Percentiles rank a stretch among this genome's conserved stretches.
phyloP scores from a whole-genome alignment of 37 sponge, comb jelly and placozoan genomes.

The Axinella damicornis region DNA sequence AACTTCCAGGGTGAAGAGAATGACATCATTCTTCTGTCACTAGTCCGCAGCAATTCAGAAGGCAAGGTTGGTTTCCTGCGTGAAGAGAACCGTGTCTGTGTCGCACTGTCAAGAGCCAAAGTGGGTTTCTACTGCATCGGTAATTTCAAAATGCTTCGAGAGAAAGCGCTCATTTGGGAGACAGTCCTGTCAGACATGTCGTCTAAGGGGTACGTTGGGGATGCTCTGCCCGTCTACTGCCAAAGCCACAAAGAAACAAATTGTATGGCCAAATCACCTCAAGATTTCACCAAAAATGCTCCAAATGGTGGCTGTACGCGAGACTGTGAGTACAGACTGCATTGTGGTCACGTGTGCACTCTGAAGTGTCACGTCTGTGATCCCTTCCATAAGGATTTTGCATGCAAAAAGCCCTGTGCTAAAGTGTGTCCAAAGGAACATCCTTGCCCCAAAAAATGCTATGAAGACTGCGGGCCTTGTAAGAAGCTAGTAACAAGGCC shows the following conservation, averaged over 20 bases:
- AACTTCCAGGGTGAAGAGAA: constrained; percentile 99
- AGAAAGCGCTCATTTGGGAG: constrained; percentile 65
- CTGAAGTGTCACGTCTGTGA: constrained; percentile 68
- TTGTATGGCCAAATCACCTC: constrained; percentile 14
- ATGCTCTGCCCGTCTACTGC: constrained; percentile 70
- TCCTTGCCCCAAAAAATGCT: constrained; percentile 36
- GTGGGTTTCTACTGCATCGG: constrained; percentile 93
- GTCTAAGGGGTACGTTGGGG: constrained; percentile 36
- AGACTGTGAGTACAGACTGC: constrained; percentile 57
- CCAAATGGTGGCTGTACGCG: constrained; percentile 80
- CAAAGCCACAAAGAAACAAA: constrained; percentile 73
- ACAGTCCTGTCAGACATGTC: constrained; percentile 58
- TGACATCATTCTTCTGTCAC: constrained; percentile 88
- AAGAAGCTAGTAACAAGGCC: constrained; percentile 3
- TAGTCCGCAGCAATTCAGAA: constrained; percentile 79
- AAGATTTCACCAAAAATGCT: constrained; percentile 63
- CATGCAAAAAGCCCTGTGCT: constrained; percentile 66
- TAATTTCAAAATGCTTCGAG: constrained; percentile 76
- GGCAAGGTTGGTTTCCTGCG: constrained; percentile 83
- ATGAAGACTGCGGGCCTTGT: constrained; percentile 42
- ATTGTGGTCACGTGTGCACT: constrained; percentile 81
- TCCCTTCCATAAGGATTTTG: constrained; percentile 64
- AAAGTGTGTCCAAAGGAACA: constrained; percentile 41
- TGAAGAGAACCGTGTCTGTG: constrained; percentile 92
- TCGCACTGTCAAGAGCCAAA: constrained; percentile 94